These are phyloP conservation scores for Zoroaster sp. DNA, from an alignment of 53 echinoderm and acorn worm species.

Conservation along the genomic window DNA sequence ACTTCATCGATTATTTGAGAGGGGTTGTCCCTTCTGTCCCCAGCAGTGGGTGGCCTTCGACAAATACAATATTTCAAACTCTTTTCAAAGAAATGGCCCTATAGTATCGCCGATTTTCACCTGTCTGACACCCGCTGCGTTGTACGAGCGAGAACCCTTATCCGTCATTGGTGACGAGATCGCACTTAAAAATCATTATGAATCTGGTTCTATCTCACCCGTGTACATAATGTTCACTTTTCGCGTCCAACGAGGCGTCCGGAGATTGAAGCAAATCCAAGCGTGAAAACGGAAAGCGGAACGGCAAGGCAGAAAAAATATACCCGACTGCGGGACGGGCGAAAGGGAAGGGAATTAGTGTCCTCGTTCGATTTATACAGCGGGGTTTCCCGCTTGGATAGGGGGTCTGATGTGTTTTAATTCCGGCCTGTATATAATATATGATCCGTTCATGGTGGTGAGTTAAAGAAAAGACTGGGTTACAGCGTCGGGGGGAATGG, in stretches of 20 bases:
- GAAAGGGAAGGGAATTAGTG: slow-evolving; percentile 16
- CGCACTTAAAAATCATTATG: not conserved
- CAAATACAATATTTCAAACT: not conserved
- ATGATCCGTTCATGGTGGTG: not conserved
- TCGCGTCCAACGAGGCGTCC: slow-evolving; percentile 30
- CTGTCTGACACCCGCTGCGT: slow-evolving; percentile 25
- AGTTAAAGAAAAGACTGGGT: not conserved
- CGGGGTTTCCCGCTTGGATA: not conserved
- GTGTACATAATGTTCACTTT: not conserved
- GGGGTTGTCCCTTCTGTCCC: not conserved
- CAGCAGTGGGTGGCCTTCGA: not conserved
- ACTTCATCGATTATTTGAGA: too few species aligned
- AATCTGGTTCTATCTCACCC: slow-evolving; percentile 8
- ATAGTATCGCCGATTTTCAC: slow-evolving; percentile 4
- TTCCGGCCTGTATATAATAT: not conserved
- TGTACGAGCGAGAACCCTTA: not conserved
- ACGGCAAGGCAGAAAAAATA: slow-evolving; percentile 4
- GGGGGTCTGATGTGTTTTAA: not conserved
- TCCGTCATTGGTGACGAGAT: not conserved
- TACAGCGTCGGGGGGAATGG: not conserved
- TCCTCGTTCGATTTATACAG: slow-evolving; percentile 29
- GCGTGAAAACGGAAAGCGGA: slow-evolving; percentile 39
- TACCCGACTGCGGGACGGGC: not conserved
- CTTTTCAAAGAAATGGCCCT: not conserved
- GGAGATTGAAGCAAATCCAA: slow-evolving; percentile 5